Base-by-base conservation (phyloP, 2,113 vertebrate species). In the Pedetes capensis region DNA sequence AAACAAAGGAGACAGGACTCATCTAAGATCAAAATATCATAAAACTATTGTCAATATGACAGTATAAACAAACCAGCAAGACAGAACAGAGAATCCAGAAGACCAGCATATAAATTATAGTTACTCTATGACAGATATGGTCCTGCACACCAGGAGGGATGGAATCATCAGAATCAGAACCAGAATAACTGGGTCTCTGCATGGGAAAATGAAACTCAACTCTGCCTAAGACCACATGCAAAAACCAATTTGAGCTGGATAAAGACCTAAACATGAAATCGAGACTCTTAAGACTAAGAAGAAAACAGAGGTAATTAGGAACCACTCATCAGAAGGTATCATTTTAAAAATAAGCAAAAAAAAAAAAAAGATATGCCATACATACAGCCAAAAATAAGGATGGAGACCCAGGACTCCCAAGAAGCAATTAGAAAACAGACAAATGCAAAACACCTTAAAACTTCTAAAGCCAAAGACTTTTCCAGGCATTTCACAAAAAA, bases 251-350 rank as follows among this genome's bases (percentile, higher is more conserved):
- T 42, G 27, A 39, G 49, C 47, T 29, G 49, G 25, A 47, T 29
- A 23, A 51, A 49, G 72, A 27, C 44, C 57, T 44, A 59, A n/a
- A 66, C 16, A 14, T 8, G 17, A 75, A 84, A 79, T 8, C 37
- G 9, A 72, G 80, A 68, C n/a, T 2, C 27, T 3, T 47, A 25
- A 57, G 82, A 53, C 83, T n/a, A 22, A 81, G 27, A 69, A 86
- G 75, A 76, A 86, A 88, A 81, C 0, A 81, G 22, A 95, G 34
- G 17, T 29, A 80, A 37, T 39, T 23, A 66, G 92, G 68, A 92
- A 42, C 0, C 5, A 3, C 1, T 14, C 64, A 32, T 9, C 34
- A 72, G 87, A 92, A 90, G 27, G 81, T 4, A 59, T 22, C 8
- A 27, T n/a, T n/a, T 37, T 61, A 37, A 3, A 61, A n/a, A n/a